Base-by-base conservation (phyloP, 2,797 vertebrate genomes). In the Microctenopoma stevenorrisi region DNA sequence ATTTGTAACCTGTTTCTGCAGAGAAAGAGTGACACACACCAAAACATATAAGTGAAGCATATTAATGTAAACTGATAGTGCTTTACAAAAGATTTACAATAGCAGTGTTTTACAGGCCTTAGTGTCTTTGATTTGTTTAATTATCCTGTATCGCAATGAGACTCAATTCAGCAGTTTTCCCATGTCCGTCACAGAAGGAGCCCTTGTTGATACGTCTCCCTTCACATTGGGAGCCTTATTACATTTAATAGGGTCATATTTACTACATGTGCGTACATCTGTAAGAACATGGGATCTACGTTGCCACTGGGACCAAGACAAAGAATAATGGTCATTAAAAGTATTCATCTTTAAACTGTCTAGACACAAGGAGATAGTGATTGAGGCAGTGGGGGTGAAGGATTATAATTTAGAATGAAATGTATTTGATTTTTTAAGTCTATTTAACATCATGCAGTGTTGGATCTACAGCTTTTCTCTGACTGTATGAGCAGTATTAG, bases 1-100 rank as follows among this genome's bases (percentile, higher is more conserved):
- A 64, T 37, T 44, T 67, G 59, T 28, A 72, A 68, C 72, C 0
- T 4, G 63, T 74, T 84, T 51, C 64, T 61, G 50, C 18, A 18
- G 59, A 55, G 62, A 68, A 59, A 51, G 40, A 66, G 0, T 43
- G 48, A 68, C 30, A 59, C 12, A 53, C 2, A 59, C 37, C 18
- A 59, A 6, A 46, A 54, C 16, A 49, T 55, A 54, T 28, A 64
- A 57, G 50, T 51, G 7, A 57, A 15, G 53, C 0, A 0, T 11
- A 43, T 59, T 1, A 13, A n/a, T 22, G 15, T 37, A 11, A 60
- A 64, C 44, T 59, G 30, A 18, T 28, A 9, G 8, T 1, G 2
- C 4, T 47, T 68, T 38, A 48, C 15, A 55, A 5, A 33, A 33
- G 7, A 12, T 42, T 16, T 14, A 61, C 4, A 58, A 37, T 33